Percentiles rank a stretch among this genome's conserved stretches.
Evolutionary conservation across 64 coral and sea anemone species (phyloP).

Genomic region (Orbicella faveolata): DNA sequence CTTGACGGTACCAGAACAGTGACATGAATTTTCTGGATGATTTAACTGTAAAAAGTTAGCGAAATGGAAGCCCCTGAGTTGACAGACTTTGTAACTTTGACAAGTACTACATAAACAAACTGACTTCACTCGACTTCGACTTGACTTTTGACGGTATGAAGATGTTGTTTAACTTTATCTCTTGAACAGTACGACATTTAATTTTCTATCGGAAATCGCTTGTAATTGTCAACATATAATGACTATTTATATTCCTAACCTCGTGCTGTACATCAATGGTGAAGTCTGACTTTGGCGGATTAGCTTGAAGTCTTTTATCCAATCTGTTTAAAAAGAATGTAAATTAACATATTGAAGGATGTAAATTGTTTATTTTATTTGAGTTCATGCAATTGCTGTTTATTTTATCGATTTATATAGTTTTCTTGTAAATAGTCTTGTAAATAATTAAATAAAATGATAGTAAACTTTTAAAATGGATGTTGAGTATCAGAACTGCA

Average conservation of each 20-base stretch:
- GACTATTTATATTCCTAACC: conserved; percentile 47
- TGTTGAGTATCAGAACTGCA: background rate
- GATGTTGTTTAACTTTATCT: background rate
- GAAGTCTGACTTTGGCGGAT: conserved; percentile 72
- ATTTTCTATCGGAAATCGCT: background rate
- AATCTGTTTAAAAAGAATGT: conserved; percentile 3
- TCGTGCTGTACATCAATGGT: conserved; percentile 96
- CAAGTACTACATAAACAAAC: too few relatives aligned
- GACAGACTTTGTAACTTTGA: background rate
- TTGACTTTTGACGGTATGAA: background rate
- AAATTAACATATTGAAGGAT: background rate
- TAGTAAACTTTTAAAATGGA: background rate
- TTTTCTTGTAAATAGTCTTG: background rate
- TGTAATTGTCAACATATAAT: background rate
- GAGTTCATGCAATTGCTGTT: background rate
- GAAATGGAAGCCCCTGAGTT: too few relatives aligned
- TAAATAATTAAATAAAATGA: conserved; percentile 2
- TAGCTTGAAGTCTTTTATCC: conserved; percentile 51
- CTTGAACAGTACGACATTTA: background rate
- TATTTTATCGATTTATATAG: background rate
- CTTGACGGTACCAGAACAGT: too few relatives aligned
- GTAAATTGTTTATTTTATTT: conserved; percentile 6
- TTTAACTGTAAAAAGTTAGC: too few relatives aligned
- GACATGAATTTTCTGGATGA: too few relatives aligned
- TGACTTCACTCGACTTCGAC: too few relatives aligned